Evolutionary conservation across 2,888 invertebrate genomes (phyloP), one percentile per base, ranked within the genome.

Genomic region (Aquatica leii): DNA sequence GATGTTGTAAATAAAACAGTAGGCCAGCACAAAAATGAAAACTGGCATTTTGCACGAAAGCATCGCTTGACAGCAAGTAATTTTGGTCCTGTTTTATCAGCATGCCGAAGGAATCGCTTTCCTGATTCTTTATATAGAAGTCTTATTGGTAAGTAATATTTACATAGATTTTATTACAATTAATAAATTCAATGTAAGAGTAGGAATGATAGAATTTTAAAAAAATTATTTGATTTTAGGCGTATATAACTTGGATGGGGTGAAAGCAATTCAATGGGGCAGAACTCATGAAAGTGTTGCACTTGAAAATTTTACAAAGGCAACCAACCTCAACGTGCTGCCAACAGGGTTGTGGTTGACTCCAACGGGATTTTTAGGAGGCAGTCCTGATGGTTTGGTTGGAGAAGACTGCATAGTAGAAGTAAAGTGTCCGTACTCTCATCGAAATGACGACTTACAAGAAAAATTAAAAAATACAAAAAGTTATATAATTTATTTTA

Each of bases 401-500:
- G 24, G 24, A 20, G 43, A 41, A 4, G 54, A 54, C 1, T 1
- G 20, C 6, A 14, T 41, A 8, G 21, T 54, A 1, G 54, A 54
- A 53, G 53, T 53, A 12, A 53, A 53, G n/a, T 53, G 53, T 21
- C 53, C 53, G 20, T 54, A 54, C 20, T 14, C 20, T 4, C 14
- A n/a, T 20, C 17, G 54, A 62, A 48, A 57, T 61, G 37, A 58
- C 20, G 34, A 59, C 1, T 53, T 53, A 11, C 18, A 11, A 17
- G 20, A 53, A 18, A 53, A 53, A 40, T 53, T 53, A 20, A 53
- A 53, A 20, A 50, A 50, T 14, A 6, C n/a, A 12, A 50, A 50
- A 24, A 50, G 15, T 11, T 50, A 50, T 24, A 50, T 50, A 21
- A 50, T 24, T 48, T 48, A 18, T 9, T 48, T 48, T 20, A 12